Base-by-base conservation (phyloP, 2,888 invertebrate species). In the Troides oblongomaculatus region DNA sequence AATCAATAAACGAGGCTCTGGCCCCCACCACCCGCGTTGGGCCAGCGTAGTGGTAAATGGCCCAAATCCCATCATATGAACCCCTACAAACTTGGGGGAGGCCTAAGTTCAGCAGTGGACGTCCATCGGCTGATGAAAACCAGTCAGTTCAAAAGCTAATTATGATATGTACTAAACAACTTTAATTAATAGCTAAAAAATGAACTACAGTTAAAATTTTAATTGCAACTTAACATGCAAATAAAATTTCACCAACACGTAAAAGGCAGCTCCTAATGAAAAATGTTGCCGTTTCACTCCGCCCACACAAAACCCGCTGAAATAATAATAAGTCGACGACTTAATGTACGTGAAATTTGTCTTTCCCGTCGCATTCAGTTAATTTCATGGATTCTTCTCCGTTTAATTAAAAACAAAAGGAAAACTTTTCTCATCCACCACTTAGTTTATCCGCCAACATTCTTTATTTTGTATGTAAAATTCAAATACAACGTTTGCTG, bases 261-360 rank as follows among this genome's bases (percentile, higher is more conserved):
- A 57, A 57, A 57, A 57, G 21, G 57, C 57, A 57, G 57, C 21
- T 21, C 21, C 57, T 57, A 21, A 57, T 57, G 21, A 57, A 57
- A 57, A 57, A 57, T 57, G 57, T 57, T 57, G 6, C 57, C 23
- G 21, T n/a, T 57, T 57, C 10, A 23, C 57, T 57, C 57, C 57
- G 57, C 57, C 57, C 57, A 57, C 57, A 57, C 57, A 57, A 57
- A 57, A 21, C 57, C 57, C 21, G 14, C 18, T 57, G 57, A 57
- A 57, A 57, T 57, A 57, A 57, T 57, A 57, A 57, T 57, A 57
- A 57, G 57, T 6, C 57, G n/a, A 57, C 57, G 57, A 57, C 57
- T 57, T 21, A 21, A 57, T 57, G 57, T 57, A 57, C 57, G 21
- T 57, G 14, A 57, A 57, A 57, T 57, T 57, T 21, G 57, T 21